These are phyloP conservation scores for Drosophila lowei DNA, from an alignment of 1,140 invertebrate genomes.

Conservation along the genomic window DNA sequence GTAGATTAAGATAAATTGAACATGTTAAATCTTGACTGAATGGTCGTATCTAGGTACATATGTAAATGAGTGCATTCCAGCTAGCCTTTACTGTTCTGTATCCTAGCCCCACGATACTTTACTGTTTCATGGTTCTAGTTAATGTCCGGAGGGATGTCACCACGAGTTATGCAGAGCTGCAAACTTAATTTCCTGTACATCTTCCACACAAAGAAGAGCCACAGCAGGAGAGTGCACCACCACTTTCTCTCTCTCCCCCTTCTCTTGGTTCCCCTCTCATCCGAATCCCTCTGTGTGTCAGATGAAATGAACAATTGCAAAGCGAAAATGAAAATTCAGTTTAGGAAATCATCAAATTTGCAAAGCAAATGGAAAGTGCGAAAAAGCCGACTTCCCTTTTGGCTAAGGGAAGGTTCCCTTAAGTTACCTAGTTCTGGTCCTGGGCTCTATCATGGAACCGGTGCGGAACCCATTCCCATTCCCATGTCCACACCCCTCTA, in stretches of 20 bases:
- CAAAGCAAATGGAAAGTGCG: slow-evolving; percentile 72
- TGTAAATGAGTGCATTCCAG: neutral
- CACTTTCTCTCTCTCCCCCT: neutral
- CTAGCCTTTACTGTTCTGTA: neutral
- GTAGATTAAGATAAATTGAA: too few species aligned
- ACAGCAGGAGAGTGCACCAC: neutral
- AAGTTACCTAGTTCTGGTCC: slow-evolving; percentile 16
- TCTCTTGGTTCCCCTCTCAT: neutral
- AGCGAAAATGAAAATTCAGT: slow-evolving; percentile 65
- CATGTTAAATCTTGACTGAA: too few species aligned
- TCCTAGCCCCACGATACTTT: neutral
- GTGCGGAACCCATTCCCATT: too few species aligned
- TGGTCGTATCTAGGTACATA: too few species aligned
- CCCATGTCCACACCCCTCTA: neutral
- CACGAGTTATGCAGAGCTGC: slow-evolving; percentile 47
- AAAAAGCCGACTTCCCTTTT: slow-evolving; percentile 20
- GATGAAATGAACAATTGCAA: slow-evolving; percentile 51
- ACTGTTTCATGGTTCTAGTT: neutral
- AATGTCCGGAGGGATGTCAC: slow-evolving; percentile 3
- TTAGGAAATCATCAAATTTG: slow-evolving; percentile 72
- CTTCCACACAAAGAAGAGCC: neutral
- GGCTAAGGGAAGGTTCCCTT: slow-evolving; percentile 9
- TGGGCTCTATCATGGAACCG: neutral
- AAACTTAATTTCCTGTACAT: slow-evolving; percentile 63
- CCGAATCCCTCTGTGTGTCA: neutral